phyloP scores from a whole-genome alignment of 2,888 invertebrate species.

The Cephus spinipes region DNA sequence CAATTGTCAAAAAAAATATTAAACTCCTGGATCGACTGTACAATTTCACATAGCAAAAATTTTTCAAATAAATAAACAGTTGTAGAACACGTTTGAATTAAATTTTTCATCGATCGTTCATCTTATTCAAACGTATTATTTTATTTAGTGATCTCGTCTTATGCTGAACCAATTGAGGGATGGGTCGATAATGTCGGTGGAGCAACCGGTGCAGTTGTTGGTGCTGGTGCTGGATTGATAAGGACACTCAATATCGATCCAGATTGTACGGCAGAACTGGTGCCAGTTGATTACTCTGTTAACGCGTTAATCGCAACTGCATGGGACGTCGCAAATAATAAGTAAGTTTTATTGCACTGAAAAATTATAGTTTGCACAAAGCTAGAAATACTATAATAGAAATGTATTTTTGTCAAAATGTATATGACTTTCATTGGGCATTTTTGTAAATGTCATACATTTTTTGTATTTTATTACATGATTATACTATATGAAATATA shows the following conservation, averaged over 20 bases:
- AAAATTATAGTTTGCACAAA: neutral
- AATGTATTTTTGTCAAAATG: neutral
- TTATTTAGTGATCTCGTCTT: conserved; percentile 67
- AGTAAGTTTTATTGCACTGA: conserved; percentile 36
- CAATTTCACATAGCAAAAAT: neutral
- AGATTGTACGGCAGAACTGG: conserved; percentile 60
- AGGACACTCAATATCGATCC: conserved; percentile 57
- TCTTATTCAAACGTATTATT: neutral
- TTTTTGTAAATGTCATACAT: neutral
- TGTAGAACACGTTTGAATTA: neutral
- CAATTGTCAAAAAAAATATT: too few relatives aligned
- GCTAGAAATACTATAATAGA: neutral
- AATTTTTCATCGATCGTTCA: neutral
- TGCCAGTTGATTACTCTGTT: conserved; percentile 67
- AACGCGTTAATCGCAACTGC: conserved; percentile 65
- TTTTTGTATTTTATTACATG: neutral
- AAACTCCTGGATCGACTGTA: too few relatives aligned
- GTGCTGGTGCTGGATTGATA: conserved; percentile 73
- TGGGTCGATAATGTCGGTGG: conserved; percentile 82
- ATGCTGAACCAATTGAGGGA: conserved; percentile 70
- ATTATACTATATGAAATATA: neutral
- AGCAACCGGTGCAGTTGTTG: conserved; percentile 66
- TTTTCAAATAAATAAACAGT: neutral
- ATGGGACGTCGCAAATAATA: conserved; percentile 66
- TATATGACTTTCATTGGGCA: neutral